Conservation (phyloP, 2,113 vertebrate genomes). For the Thamnophis sirtalis region DNA sequence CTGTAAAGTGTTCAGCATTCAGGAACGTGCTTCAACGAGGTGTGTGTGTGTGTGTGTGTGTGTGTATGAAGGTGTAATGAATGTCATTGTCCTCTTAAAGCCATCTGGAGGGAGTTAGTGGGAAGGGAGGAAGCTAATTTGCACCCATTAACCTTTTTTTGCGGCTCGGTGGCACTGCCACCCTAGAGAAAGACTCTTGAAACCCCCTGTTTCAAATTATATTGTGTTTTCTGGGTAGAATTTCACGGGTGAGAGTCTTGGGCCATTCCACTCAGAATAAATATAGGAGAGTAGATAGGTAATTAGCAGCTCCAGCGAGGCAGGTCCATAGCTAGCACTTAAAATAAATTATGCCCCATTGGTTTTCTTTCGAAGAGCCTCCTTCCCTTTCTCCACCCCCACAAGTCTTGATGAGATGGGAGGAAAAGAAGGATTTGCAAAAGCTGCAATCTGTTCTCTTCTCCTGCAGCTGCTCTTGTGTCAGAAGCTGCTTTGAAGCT, state of each 20-base stretch:
- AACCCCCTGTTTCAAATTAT: background rate
- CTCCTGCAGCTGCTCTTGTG: background rate
- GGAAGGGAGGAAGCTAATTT: background rate
- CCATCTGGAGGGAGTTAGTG: background rate
- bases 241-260: background rate
- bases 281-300: background rate
- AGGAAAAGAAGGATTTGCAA: background rate
- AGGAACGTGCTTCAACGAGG: background rate
- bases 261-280: background rate
- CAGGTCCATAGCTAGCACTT: background rate
- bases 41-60: too few species aligned
- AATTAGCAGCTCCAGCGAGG: background rate
- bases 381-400: background rate
- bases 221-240: background rate
- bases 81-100: background rate
- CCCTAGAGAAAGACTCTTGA: background rate
- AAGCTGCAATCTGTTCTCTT: background rate
- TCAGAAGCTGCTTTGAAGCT: background rate
- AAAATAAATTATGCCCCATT: constrained; percentile 1
- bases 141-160: background rate
- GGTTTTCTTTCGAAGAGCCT: background rate
- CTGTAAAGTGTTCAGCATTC: constrained; percentile 3
- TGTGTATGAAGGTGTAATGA: background rate
- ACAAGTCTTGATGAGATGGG: background rate
- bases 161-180: background rate